phyloP scores from a whole-genome alignment of 2,888 invertebrate species.

The Brenthis daphne region DNA sequence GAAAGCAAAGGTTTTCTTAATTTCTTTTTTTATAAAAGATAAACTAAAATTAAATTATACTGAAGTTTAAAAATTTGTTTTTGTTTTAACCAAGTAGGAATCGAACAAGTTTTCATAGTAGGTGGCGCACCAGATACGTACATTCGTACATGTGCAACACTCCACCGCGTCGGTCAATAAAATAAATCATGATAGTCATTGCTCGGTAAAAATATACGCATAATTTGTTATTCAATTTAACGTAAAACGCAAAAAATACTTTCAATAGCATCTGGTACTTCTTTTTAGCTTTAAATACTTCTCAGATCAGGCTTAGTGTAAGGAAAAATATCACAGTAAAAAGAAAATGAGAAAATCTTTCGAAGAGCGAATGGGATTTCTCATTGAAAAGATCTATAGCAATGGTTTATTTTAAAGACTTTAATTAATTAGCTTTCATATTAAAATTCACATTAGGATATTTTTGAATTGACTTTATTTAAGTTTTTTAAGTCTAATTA shows the following conservation, averaged over 20 bases:
- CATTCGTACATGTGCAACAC: neutral
- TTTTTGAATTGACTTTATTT: too few relatives aligned
- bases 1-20: too few relatives aligned
- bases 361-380: slow-evolving; percentile 34
- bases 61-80: too few relatives aligned
- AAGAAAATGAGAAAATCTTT: slow-evolving; percentile 31
- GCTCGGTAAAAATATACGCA: neutral
- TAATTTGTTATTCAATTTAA: slow-evolving; percentile 8
- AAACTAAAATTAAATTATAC: too few relatives aligned
- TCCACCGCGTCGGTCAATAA: neutral
- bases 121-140: neutral
- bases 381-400: slow-evolving; percentile 35
- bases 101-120: too few relatives aligned
- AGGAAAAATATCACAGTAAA: slow-evolving; percentile 21
- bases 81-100: too few relatives aligned
- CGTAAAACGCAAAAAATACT: slow-evolving; percentile 14
- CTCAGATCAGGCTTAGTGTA: slow-evolving; percentile 17
- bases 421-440: slow-evolving; percentile 37
- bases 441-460: neutral
- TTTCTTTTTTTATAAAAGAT: too few relatives aligned
- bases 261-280: slow-evolving; percentile 10
- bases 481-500: too few relatives aligned
- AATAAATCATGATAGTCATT: neutral
- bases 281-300: slow-evolving; percentile 20
- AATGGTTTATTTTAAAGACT: slow-evolving; percentile 37